Base-by-base conservation (phyloP, 2,888 invertebrate genomes). In the Hyalella azteca region DNA sequence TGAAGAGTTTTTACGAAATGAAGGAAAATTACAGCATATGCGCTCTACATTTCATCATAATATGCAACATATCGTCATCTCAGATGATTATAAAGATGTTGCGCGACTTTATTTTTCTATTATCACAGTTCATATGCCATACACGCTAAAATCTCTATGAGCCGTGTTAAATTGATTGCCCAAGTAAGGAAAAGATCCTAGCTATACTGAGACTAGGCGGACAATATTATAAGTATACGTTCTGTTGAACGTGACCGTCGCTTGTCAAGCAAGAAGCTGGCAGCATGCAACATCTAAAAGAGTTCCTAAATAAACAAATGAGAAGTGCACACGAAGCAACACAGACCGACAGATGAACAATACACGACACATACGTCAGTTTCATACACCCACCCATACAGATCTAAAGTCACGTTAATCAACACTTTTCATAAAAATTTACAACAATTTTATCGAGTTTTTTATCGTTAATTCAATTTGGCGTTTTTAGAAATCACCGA, bases 41-140 rank as follows among this genome's bases (percentile, higher is more conserved):
- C n/a, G n/a, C 22, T 54, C 54, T 54, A 22, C 54, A 54, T 54
- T 13, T 7, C 29, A 54, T 29, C 29, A 26, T 29, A 26, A 11
- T 54, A 54, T 9, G 26, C 22, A 15, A n/a, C 22, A 50, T 50
- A 22, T 50, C 15, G 29, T 36, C 66, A 36, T 29, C 36, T 66
- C 66, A 66, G 36, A 66, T 32, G 36, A 66, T 32, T 36, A 36
- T 29, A 36, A 39, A 66, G 66, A 66, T 66, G 66, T 36, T 66
- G 66, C n/a, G n/a, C 36, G 36, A 36, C 66, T 66, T 66, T 66
- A 66, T 36, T 32, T 36, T 36, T 66, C 66, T 66, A 66, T 36
- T 66, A 66, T 66, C 66, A 66, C 66, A 66, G 66, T 66, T 66
- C 66, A 66, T 66, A 66, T 36, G 66, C 66, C 66, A 66, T 66